phyloP scores from a whole-genome alignment of 1,140 invertebrate species.

The Megalopta genalis region DNA sequence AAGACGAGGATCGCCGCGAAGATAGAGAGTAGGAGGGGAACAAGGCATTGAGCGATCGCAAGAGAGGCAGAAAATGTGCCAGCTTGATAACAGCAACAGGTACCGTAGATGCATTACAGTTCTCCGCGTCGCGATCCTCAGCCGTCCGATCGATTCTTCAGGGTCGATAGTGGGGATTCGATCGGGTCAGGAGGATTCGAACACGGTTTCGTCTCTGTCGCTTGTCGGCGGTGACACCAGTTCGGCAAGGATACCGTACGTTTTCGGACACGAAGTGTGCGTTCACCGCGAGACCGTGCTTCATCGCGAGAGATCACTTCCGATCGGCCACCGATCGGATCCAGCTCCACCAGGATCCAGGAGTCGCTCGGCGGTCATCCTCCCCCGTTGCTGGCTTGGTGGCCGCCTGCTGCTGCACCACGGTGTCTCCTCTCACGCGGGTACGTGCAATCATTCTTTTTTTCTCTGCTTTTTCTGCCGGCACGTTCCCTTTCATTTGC shows the following conservation, averaged over 20 bases:
- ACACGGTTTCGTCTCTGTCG: slow-evolving; percentile 51
- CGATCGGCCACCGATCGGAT: neutral
- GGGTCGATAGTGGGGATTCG: slow-evolving; percentile 61
- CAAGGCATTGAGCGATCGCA: slow-evolving; percentile 24
- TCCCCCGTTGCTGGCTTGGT: too few relatives aligned
- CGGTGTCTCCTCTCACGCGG: neutral
- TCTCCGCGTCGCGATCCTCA: slow-evolving; percentile 49
- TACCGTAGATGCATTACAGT: slow-evolving; percentile 53
- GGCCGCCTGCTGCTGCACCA: neutral
- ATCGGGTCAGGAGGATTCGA: slow-evolving; percentile 38
- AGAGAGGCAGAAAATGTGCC: slow-evolving; percentile 63
- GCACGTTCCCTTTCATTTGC: too few relatives aligned
- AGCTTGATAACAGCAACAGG: slow-evolving; percentile 63
- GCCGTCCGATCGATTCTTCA: slow-evolving; percentile 52
- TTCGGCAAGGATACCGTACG: slow-evolving; percentile 63
- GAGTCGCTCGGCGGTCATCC: neutral
- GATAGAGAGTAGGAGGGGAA: neutral
- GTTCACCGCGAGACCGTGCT: slow-evolving; percentile 6
- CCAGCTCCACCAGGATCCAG: neutral
- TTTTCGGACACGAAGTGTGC: slow-evolving; percentile 71
- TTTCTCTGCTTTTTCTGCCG: too few relatives aligned
- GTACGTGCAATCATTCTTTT: neutral
- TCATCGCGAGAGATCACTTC: slow-evolving; percentile 8
- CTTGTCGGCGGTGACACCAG: slow-evolving; percentile 64
- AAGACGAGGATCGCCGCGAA: neutral